These are phyloP conservation scores for Sarcophaga variegata DNA, from an alignment of 2,888 invertebrate species.

Conservation along the genomic window DNA sequence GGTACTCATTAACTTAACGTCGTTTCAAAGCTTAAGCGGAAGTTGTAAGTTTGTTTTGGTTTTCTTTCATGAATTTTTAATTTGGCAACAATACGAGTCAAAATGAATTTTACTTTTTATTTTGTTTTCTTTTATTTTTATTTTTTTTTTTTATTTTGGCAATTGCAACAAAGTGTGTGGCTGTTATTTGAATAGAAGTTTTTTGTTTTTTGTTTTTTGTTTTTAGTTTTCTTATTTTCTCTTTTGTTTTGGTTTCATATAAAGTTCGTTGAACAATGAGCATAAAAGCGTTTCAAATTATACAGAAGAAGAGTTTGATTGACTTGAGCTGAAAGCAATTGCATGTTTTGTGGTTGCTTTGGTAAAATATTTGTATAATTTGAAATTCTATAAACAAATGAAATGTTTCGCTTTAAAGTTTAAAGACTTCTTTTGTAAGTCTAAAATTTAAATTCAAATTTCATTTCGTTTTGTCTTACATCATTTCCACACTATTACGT, in stretches of 20 bases:
- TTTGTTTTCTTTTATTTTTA: neutral
- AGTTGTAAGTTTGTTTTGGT: constrained; percentile 24
- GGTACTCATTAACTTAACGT: constrained; percentile 52
- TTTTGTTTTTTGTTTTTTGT: neutral
- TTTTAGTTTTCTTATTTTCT: neutral
- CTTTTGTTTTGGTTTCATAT: neutral
- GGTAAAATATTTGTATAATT: constrained; percentile 25
- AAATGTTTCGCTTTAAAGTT: neutral
- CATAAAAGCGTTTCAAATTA: neutral
- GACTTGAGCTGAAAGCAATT: constrained; percentile 28
- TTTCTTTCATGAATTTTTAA: constrained; percentile 18
- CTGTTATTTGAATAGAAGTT: constrained; percentile 13
- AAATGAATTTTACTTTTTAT: neutral
- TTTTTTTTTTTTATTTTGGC: constrained; percentile 27
- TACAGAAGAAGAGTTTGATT: constrained; percentile 20
- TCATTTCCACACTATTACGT: neutral
- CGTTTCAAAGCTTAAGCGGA: constrained; percentile 34
- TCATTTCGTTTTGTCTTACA: neutral
- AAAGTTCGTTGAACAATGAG: constrained; percentile 19
- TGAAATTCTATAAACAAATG: constrained; percentile 6
- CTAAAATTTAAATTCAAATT: neutral
- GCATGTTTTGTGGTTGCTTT: constrained; percentile 28
- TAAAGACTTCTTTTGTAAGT: neutral
- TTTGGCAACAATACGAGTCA: constrained; percentile 3
- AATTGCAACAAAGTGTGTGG: neutral